These are phyloP conservation scores for Seriola dumerili DNA, from an alignment of 2,113 vertebrate species.

Conservation along the genomic window DNA sequence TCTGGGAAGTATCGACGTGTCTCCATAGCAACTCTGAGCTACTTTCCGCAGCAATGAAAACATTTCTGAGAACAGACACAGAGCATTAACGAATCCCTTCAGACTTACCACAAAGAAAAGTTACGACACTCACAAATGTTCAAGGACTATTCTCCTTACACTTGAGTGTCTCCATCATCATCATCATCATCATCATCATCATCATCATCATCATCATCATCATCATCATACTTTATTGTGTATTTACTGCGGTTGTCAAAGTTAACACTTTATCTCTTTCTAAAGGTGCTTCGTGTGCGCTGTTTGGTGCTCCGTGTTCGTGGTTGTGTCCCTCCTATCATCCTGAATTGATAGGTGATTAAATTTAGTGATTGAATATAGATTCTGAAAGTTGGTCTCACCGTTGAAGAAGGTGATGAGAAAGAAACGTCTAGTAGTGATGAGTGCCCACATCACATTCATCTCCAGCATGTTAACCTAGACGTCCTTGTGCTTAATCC, in stretches of 20 bases:
- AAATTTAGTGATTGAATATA: neutral
- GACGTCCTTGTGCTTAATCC: conserved; percentile 19
- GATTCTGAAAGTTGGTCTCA: neutral
- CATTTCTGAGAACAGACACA: conserved; percentile 32
- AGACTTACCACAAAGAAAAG: conserved; percentile 7
- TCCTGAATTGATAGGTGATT: neutral
- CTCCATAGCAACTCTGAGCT: conserved; percentile 60
- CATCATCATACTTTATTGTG: neutral
- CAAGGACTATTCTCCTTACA: conserved; percentile 7
- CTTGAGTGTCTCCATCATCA: neutral
- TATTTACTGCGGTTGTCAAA: neutral
- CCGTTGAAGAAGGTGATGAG: neutral
- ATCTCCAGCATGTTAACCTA: neutral
- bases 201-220: neutral
- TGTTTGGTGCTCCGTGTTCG: too few species aligned
- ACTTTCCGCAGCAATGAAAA: conserved; percentile 35
- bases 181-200: neutral
- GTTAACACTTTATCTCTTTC: conserved; percentile 2
- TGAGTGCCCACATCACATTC: neutral
- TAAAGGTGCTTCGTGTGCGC: too few species aligned
- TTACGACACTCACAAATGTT: neutral
- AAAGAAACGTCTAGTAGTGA: too few species aligned
- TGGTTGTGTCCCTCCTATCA: neutral
- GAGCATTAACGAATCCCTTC: conserved; percentile 10
- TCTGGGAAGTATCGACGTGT: conserved; percentile 34